Base-by-base conservation (phyloP, 1,140 invertebrate species). In the Diorhabda elongata region DNA sequence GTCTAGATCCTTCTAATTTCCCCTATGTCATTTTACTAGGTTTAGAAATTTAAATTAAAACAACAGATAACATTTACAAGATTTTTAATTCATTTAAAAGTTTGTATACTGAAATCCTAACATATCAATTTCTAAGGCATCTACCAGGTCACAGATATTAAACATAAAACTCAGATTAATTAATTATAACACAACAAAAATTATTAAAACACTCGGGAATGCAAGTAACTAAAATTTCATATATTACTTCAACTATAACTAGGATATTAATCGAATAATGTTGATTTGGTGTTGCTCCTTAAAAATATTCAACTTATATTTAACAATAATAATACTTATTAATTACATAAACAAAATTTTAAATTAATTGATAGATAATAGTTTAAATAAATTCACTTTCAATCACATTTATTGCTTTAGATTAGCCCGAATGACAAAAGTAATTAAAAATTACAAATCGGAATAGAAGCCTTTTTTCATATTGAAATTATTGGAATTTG, bases 91-190 rank as follows among this genome's bases (percentile, higher is more conserved):
- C 69, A 71, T 63, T 63, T 67, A 61, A 43, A 44, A 68, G 60
- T 66, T 69, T 41, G 26, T 66, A 72, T 69, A 69, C 69, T 68
- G 69, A 65, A 62, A 56, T 69, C 67, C 69, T 71, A 74, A 74
- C 69, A 71, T 59, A 73, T 69, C 69, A 63, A 66, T 68, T 69
- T 72, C 69, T 68, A 75, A 75, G 72, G 72, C 72, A 73, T 75
- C 62, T 71, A 73, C 71, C 74, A 74, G 74, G 74, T 75, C 74
- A 74, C 74, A 73, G 70, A 75, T 71, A 70, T 72, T 73, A 68
- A 71, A 63, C 62, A 62, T 66, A 69, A 69, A 47, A 72, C 60
- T 61, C 69, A 64, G 68, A 68, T 59, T 44, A 52, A 64, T 65
- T 64, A 73, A 68, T 66, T 67, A 64, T 62, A 67, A 67, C 56